A percentile compares a stretch with the other conserved stretches of the same genome.
These are phyloP conservation scores for Syrphus vitripennis DNA, from an alignment of 2,888 invertebrate genomes.

Conservation along the genomic window DNA sequence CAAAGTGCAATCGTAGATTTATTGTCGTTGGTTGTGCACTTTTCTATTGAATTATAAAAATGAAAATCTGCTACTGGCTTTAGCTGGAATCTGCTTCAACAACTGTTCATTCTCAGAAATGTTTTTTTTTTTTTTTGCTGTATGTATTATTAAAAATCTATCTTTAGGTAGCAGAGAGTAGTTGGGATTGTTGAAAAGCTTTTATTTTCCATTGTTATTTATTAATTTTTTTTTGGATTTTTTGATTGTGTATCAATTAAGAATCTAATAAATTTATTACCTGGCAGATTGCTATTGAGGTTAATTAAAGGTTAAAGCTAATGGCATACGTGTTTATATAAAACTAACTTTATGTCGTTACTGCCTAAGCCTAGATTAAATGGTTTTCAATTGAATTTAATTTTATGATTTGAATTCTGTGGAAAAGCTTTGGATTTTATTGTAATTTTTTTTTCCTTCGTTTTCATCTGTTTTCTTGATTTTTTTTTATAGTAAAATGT, in stretches of 20 bases:
- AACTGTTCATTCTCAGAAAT: background rate
- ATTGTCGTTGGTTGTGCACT: constrained; percentile 12
- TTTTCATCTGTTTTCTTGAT: too few relatives aligned
- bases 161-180: too few relatives aligned
- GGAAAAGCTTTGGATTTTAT: too few relatives aligned
- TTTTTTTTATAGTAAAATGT: too few relatives aligned
- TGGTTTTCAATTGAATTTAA: too few relatives aligned
- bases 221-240: background rate
- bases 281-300: background rate
- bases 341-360: background rate
- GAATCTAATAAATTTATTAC: background rate
- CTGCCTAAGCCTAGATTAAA: background rate
- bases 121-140: too few relatives aligned
- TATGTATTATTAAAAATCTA: background rate
- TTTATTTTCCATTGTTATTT: background rate
- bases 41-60: constrained; percentile 38
- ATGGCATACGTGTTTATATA: too few relatives aligned
- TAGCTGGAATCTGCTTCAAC: background rate
- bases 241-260: background rate
- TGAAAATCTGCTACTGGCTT: constrained; percentile 4
- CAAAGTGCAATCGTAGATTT: constrained; percentile 24
- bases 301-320: background rate
- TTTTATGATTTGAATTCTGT: too few relatives aligned
- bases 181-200: constrained; percentile 6
- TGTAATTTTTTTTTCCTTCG: too few relatives aligned